phyloP scores from a whole-genome alignment of 2,113 vertebrate species.

The Hirundichthys speculiger region DNA sequence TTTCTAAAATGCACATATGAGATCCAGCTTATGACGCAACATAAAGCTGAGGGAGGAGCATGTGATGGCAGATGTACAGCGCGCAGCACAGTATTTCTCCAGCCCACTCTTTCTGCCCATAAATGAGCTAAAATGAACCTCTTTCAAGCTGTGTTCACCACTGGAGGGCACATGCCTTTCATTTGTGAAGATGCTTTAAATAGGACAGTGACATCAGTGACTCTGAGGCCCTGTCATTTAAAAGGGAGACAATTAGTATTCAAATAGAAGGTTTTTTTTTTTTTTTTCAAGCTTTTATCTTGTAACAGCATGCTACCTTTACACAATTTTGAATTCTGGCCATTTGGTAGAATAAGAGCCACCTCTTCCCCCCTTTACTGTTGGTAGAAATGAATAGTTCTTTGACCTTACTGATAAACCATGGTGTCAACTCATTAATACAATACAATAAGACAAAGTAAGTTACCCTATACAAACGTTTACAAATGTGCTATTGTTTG shows the following conservation, averaged over 20 bases:
- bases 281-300: conserved; percentile 67
- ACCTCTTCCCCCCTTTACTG: not conserved
- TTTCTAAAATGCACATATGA: conserved; percentile 22
- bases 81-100: conserved; percentile 34
- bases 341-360: conserved; percentile 52
- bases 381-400: conserved; percentile 24
- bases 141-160: conserved; percentile 40
- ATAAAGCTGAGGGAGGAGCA: conserved; percentile 20
- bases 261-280: conserved; percentile 53
- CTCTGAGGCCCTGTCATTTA: conserved; percentile 35
- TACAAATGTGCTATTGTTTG: not conserved
- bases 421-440: conserved; percentile 40
- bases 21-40: not conserved
- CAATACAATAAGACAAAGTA: conserved; percentile 23
- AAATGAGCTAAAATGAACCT: conserved; percentile 52
- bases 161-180: conserved; percentile 55
- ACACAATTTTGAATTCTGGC: conserved; percentile 56
- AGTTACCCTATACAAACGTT: conserved; percentile 6
- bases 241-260: conserved; percentile 61
- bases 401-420: conserved; percentile 67
- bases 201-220: conserved; percentile 58
- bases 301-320: conserved; percentile 55
- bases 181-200: conserved; percentile 44
- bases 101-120: conserved; percentile 43
- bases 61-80: conserved; percentile 39